phyloP scores from a whole-genome alignment of 2,888 invertebrate species.

The Charanyca ferruginea region DNA sequence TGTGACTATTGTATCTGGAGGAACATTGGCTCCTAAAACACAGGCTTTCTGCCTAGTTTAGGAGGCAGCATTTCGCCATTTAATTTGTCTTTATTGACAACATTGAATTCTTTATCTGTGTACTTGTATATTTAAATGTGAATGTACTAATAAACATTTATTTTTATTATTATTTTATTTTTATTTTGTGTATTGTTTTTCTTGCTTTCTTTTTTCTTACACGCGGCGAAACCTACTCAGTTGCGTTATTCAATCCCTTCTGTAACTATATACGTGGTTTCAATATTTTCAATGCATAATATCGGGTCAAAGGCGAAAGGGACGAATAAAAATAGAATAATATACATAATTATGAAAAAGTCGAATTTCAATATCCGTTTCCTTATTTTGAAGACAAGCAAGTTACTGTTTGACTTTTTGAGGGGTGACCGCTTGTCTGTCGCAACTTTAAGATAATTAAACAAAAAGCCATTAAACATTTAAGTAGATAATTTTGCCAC shows the following conservation, averaged over 20 bases:
- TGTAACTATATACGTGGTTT: not conserved
- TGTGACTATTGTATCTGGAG: no score
- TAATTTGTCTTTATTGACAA: no score
- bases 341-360: conserved; percentile 6
- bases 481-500: no score
- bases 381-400: conserved; percentile 16
- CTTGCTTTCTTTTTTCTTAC: not conserved
- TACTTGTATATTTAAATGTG: no score
- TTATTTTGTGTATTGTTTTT: not conserved
- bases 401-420: not conserved
- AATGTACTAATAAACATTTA: no score
- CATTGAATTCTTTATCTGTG: no score
- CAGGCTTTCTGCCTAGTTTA: no score
- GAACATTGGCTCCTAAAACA: no score
- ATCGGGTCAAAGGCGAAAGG: conserved; percentile 47
- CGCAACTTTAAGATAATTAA: no score
- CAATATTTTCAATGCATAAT: conserved; percentile 29
- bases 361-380: conserved; percentile 20
- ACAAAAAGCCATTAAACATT: no score
- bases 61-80: no score
- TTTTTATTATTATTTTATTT: not conserved
- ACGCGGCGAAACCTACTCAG: not conserved
- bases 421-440: not conserved
- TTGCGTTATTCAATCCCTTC: not conserved
- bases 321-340: conserved; percentile 22